A percentile compares a stretch with the other conserved stretches of the same genome.
These are phyloP conservation scores for Hydropsyche betteni DNA, from an alignment of 2,888 invertebrate species.

Conservation along the genomic window DNA sequence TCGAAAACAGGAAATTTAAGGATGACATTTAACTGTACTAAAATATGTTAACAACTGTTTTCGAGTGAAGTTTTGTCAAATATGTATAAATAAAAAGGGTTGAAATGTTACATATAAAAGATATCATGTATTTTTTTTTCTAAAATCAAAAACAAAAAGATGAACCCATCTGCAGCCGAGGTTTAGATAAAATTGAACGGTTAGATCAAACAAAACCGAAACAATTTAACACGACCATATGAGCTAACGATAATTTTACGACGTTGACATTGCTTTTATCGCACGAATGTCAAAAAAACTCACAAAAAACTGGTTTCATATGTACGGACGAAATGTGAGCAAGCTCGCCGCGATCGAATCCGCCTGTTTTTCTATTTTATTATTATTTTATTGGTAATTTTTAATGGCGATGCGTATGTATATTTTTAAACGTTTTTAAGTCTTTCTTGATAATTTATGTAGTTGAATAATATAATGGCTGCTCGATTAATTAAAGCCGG, in stretches of 20 bases:
- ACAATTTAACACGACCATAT: constrained; percentile 26
- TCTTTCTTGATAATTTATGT: constrained; percentile 10
- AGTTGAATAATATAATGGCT: constrained; percentile 14
- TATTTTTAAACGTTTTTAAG: constrained; percentile 1
- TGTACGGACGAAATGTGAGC: background rate
- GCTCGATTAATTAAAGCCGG: constrained; percentile 17
- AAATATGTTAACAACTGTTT: no score
- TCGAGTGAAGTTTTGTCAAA: no score
- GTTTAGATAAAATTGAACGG: background rate
- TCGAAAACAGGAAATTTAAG: no score
- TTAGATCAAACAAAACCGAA: constrained; percentile 7
- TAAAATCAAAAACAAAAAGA: no score
- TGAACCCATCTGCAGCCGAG: no score
- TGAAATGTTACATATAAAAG: no score
- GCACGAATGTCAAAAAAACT: background rate
- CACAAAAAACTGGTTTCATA: constrained; percentile 11
- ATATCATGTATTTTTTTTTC: no score
- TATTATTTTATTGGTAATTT: background rate
- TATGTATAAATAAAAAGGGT: no score
- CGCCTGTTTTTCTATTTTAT: constrained; percentile 1
- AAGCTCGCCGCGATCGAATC: background rate
- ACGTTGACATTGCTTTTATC: constrained; percentile 27
- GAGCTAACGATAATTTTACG: constrained; percentile 36
- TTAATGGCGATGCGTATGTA: background rate
- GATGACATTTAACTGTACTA: no score